A percentile compares a stretch with the other conserved stretches of the same genome.
phyloP scores from a whole-genome alignment of 1,140 invertebrate species.

The Laupala kohalensis region DNA sequence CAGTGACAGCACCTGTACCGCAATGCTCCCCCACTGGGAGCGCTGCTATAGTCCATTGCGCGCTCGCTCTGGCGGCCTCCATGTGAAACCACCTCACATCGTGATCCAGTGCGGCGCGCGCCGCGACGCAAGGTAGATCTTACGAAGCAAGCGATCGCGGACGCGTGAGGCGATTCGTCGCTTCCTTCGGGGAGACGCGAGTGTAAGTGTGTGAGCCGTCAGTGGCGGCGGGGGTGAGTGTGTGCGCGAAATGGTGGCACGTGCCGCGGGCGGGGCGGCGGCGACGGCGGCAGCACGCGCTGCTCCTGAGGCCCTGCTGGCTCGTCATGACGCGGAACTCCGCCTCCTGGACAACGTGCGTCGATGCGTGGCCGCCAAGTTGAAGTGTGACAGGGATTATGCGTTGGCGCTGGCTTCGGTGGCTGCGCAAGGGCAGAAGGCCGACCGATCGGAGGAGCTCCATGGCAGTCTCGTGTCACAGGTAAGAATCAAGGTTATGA shows the following conservation, averaged over 20 bases:
- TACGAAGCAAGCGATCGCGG: not conserved
- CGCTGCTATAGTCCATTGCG: not conserved
- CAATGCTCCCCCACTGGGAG: not conserved
- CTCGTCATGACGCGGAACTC: slow-evolving; percentile 80
- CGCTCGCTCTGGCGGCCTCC: not conserved
- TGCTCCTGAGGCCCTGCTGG: slow-evolving; percentile 69
- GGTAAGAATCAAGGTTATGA: slow-evolving; percentile 19
- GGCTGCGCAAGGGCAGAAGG: slow-evolving; percentile 66
- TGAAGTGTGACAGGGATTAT: slow-evolving; percentile 84
- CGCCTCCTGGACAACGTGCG: slow-evolving; percentile 79
- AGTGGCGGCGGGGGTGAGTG: slow-evolving; percentile 41
- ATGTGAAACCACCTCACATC: slow-evolving; percentile 29
- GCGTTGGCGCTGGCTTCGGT: slow-evolving; percentile 64
- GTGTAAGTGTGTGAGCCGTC: no score
- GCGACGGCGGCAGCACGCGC: slow-evolving; percentile 25
- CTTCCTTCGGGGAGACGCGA: no score
- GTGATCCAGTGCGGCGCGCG: not conserved
- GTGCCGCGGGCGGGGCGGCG: slow-evolving; percentile 40
- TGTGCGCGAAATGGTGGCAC: slow-evolving; percentile 40
- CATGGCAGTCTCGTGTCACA: slow-evolving; percentile 44
- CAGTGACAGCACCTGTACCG: not conserved
- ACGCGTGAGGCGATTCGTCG: no score
- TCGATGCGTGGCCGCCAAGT: slow-evolving; percentile 64
- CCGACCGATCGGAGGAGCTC: slow-evolving; percentile 64
- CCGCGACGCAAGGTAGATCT: not conserved